A percentile compares a stretch with the other conserved stretches of the same genome.
Conservation (phyloP, 2,888 invertebrate species). For the Epirrhoe tristata region DNA sequence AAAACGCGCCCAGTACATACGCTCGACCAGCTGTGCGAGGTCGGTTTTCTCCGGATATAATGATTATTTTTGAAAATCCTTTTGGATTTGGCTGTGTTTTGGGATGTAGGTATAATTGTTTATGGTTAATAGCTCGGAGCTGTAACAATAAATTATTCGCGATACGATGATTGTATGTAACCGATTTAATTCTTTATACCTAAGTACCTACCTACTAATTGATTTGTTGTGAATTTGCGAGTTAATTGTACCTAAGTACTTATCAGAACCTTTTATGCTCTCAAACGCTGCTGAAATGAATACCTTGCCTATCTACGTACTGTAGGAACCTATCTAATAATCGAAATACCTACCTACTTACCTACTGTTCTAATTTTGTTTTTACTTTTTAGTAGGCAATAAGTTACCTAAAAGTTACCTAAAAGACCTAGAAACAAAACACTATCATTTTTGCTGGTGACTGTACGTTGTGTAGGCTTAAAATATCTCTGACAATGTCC, state of each 20-base stretch:
- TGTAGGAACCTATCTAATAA: too few species aligned
- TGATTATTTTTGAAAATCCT: too few species aligned
- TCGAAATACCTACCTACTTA: neutral
- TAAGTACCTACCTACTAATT: conserved; percentile 1
- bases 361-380: neutral
- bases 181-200: neutral
- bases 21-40: too few species aligned
- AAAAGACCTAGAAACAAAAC: too few species aligned
- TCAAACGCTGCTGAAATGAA: too few species aligned
- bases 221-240: neutral
- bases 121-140: conserved; percentile 23
- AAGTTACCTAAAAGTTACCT: too few species aligned
- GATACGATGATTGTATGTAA: conserved; percentile 22
- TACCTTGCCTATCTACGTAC: too few species aligned
- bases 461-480: conserved; percentile 3
- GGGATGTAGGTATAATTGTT: conserved; percentile 16
- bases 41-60: too few species aligned
- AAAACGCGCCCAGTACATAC: too few species aligned
- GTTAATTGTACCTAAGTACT: too few species aligned
- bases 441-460: neutral
- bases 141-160: conserved; percentile 21
- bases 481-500: conserved; percentile 1
- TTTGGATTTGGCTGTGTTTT: too few species aligned
- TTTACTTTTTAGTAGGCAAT: neutral
- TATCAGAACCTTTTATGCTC: too few species aligned